phyloP scores from a whole-genome alignment of 2,797 vertebrate species.

The Xyrichtys novacula region DNA sequence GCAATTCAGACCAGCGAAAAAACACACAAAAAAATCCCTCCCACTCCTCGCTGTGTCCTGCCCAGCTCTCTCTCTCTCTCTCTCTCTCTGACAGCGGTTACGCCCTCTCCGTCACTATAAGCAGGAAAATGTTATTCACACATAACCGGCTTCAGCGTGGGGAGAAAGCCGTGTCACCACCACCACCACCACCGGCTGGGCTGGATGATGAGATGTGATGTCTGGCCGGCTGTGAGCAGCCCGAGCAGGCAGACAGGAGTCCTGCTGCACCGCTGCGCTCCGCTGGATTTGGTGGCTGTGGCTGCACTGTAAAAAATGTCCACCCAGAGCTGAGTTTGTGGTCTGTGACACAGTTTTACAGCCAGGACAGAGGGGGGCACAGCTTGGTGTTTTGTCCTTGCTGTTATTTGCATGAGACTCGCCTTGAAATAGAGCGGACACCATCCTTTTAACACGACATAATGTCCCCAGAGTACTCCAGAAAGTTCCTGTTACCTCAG shows the following conservation, averaged over 20 bases:
- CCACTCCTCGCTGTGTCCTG: slow-evolving; percentile 26
- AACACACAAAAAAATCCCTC: slow-evolving; percentile 31
- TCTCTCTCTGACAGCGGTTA: slow-evolving; percentile 16
- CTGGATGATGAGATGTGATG: neutral
- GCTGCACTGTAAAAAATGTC: slow-evolving; percentile 42
- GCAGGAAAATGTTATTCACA: neutral
- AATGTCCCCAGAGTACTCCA: too few relatives aligned
- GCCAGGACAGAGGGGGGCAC: slow-evolving; percentile 15
- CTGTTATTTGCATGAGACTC: too few relatives aligned
- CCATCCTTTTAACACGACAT: too few relatives aligned
- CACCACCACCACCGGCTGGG: neutral
- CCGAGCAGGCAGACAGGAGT: slow-evolving; percentile 16
- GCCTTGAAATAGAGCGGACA: too few relatives aligned
- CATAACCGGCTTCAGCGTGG: neutral
- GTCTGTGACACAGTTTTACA: slow-evolving; percentile 20
- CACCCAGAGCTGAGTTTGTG: neutral
- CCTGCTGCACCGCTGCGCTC: slow-evolving; percentile 50
- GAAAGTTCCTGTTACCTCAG: too few relatives aligned
- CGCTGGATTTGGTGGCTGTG: slow-evolving; percentile 11
- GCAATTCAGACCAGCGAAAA: slow-evolving; percentile 25
- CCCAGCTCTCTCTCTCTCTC: slow-evolving; percentile 7
- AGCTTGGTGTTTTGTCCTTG: neutral
- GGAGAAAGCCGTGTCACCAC: neutral
- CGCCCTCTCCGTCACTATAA: slow-evolving; percentile 50
- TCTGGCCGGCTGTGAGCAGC: slow-evolving; percentile 17